Conservation (phyloP, 2,113 vertebrate species). For the Mellivora capensis region DNA sequence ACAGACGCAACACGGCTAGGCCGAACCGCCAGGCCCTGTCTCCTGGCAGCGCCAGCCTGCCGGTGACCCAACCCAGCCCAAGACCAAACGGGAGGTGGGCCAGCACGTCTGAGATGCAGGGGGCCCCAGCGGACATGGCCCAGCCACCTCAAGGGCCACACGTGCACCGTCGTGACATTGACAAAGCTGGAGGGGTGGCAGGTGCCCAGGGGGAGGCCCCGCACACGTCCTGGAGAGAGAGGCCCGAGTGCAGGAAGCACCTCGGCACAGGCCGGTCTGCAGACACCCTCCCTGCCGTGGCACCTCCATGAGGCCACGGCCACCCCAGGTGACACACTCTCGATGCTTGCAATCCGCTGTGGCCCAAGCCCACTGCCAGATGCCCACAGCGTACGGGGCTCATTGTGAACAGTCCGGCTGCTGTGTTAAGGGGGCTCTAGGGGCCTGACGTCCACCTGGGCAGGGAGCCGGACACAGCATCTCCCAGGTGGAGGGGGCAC, state of each 20-base stretch:
- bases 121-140: background rate
- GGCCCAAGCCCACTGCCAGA: background rate
- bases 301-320: background rate
- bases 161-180: too few relatives aligned
- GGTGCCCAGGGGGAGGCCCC: background rate
- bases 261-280: background rate
- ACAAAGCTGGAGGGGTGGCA: background rate
- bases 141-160: background rate
- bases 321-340: background rate
- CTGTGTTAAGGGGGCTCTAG: background rate
- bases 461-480: background rate
- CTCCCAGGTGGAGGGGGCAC: background rate
- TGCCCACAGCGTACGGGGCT: background rate
- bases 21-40: background rate
- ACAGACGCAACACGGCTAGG: fast-evolving
- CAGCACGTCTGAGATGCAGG: background rate
- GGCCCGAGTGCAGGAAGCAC: background rate
- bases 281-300: background rate
- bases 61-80: background rate
- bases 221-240: background rate
- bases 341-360: too few relatives aligned
- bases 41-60: background rate
- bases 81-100: background rate
- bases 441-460: background rate
- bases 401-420: background rate